These are phyloP conservation scores for Physella acuta DNA, from an alignment of 1,140 invertebrate genomes.

Conservation along the genomic window DNA sequence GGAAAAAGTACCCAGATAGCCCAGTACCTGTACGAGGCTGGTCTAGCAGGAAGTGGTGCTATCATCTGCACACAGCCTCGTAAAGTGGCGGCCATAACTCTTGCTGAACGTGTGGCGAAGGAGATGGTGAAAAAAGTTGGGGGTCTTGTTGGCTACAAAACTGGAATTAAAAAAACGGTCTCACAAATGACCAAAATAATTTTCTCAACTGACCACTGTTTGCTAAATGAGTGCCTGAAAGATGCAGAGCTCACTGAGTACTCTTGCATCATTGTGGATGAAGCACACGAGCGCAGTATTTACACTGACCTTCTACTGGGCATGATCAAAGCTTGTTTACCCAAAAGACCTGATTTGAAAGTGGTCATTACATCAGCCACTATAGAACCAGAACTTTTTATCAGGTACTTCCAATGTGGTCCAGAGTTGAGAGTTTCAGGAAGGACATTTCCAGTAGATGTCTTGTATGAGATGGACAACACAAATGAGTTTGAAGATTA, in stretches of 20 bases:
- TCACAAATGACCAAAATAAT: conserved; percentile 74
- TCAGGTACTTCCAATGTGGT: conserved; percentile 74
- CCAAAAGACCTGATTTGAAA: conserved; percentile 40
- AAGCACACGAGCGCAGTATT: conserved; percentile 95
- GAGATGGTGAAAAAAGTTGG: conserved; percentile 48
- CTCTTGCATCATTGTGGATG: conserved; percentile 87
- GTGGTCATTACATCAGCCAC: conserved; percentile 58
- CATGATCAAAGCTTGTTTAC: conserved; percentile 68
- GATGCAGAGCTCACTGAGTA: conserved; percentile 63
- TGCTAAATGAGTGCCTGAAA: conserved; percentile 92
- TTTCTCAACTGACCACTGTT: conserved; percentile 98
- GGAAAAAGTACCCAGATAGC: conserved; percentile 68
- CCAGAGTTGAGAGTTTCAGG: conserved; percentile 95
- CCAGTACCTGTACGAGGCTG: conserved; percentile 60
- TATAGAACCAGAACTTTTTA: conserved; percentile 63
- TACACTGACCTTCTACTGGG: conserved; percentile 90
- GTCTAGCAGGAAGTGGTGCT: conserved; percentile 66
- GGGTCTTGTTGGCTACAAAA: conserved; percentile 60
- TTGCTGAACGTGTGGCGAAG: conserved; percentile 50
- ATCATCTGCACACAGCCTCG: conserved; percentile 68
- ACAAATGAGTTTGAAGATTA: conserved; percentile 79
- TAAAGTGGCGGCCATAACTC: conserved; percentile 52
- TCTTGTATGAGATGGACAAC: conserved; percentile 81
- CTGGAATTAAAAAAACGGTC: conserved; percentile 69
- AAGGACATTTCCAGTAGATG: conserved; percentile 80